Evolutionary conservation across 2,888 invertebrate species (phyloP).

Genomic region (Petrophora chlorosata): DNA sequence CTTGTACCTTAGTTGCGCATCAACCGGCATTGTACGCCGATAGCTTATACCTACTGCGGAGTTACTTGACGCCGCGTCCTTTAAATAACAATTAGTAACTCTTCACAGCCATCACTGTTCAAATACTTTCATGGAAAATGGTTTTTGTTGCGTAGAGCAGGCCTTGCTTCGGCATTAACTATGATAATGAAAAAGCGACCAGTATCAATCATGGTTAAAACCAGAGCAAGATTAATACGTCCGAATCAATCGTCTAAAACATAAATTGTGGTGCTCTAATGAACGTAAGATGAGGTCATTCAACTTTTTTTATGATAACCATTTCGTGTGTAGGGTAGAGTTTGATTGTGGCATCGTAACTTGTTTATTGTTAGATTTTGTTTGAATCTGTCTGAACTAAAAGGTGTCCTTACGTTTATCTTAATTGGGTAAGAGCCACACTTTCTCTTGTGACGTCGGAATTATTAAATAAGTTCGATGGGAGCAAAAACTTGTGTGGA

Average conservation of each 20-base stretch:
- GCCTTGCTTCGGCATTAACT: constrained; percentile 1
- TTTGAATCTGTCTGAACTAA: constrained; percentile 11
- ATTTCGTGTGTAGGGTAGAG: constrained; percentile 26
- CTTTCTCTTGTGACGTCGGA: constrained; percentile 35
- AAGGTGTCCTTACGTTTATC: constrained; percentile 18
- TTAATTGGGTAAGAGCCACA: constrained; percentile 18
- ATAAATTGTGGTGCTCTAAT: constrained; percentile 11
- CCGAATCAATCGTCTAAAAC: constrained; percentile 21
- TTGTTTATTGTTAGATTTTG: constrained; percentile 13
- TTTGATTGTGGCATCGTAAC: constrained; percentile 21
- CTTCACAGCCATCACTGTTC: constrained; percentile 30
- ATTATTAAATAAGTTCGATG: constrained; percentile 22
- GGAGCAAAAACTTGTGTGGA: constrained; percentile 14
- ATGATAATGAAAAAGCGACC: constrained; percentile 13
- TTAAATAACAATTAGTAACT: constrained; percentile 39
- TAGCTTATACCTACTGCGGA: constrained; percentile 32
- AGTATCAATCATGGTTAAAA: constrained; percentile 21
- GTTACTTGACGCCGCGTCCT: constrained; percentile 33
- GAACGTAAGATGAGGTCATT: constrained; percentile 40
- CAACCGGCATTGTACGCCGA: constrained; percentile 50
- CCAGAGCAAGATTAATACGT: constrained; percentile 19
- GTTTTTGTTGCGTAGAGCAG: constrained; percentile 4
- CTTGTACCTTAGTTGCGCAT: constrained; percentile 67
- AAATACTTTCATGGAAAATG: constrained; percentile 12
- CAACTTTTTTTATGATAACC: constrained; percentile 41